Evolutionary conservation across 2,888 invertebrate species (phyloP).

Genomic region (Drosophila setosimentum): DNA sequence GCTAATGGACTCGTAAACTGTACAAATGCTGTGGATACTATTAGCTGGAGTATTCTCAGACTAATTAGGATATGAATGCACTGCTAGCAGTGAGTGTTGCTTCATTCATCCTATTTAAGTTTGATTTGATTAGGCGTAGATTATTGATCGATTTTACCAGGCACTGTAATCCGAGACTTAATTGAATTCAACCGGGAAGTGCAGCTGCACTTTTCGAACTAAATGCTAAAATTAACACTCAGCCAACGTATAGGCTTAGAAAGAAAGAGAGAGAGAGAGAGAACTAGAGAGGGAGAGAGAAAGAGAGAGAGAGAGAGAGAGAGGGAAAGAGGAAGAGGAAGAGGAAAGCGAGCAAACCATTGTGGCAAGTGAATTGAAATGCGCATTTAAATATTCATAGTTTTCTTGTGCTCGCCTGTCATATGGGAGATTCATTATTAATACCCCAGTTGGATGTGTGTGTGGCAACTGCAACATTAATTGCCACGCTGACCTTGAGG

Average conservation of each 20-base stretch:
- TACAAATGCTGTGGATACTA: background rate
- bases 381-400: conserved; percentile 74
- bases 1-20: background rate
- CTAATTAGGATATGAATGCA: conserved; percentile 13
- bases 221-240: background rate
- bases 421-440: conserved; percentile 72
- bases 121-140: conserved; percentile 46
- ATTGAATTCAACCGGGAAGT: conserved; percentile 28
- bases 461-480: conserved; percentile 58
- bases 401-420: conserved; percentile 58
- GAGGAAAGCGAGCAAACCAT: conserved; percentile 23
- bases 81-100: conserved; percentile 18
- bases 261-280: background rate
- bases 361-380: conserved; percentile 73
- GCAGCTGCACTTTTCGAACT: background rate
- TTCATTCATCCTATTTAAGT: conserved; percentile 24
- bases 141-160: conserved; percentile 42
- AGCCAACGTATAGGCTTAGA: background rate
- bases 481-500: conserved; percentile 51
- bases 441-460: conserved; percentile 27
- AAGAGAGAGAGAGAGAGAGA: background rate
- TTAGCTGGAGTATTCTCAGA: background rate
- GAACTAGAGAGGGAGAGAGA: background rate
- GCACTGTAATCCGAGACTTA: conserved; percentile 40
- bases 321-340: background rate